A percentile compares a stretch with the other conserved stretches of the same genome.
Conservation (phyloP, 2,888 invertebrate genomes). For the Agonum fuliginosum region DNA sequence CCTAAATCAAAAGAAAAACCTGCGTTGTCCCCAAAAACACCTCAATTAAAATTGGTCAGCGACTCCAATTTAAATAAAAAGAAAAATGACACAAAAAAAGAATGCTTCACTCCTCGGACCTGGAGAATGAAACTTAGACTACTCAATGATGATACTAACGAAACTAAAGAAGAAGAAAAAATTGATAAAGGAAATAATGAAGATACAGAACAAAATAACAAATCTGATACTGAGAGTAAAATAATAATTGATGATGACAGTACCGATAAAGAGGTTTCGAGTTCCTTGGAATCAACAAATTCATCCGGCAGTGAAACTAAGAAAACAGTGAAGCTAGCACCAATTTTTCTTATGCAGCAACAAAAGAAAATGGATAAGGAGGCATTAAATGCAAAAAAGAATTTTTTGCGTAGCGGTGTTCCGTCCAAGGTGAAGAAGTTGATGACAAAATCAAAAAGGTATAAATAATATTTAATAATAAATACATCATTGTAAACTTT, state of each 20-base stretch:
- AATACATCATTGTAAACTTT: neutral
- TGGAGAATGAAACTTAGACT: slow-evolving; percentile 52
- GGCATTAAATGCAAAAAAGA: slow-evolving; percentile 78
- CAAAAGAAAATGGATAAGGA: slow-evolving; percentile 78
- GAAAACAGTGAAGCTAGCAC: slow-evolving; percentile 78
- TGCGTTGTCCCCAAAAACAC: slow-evolving; percentile 17
- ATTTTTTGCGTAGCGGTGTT: slow-evolving; percentile 84
- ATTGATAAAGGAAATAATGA: neutral
- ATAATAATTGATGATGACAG: too few species aligned
- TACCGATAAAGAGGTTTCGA: too few species aligned
- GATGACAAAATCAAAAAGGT: slow-evolving; percentile 72
- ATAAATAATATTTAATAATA: slow-evolving; percentile 28
- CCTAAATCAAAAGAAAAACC: slow-evolving; percentile 66
- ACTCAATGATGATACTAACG: slow-evolving; percentile 24
- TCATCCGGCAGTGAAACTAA: slow-evolving; percentile 60
- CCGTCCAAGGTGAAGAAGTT: slow-evolving; percentile 79
- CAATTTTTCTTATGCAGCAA: slow-evolving; percentile 78
- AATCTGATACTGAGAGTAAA: neutral
- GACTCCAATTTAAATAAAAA: neutral
- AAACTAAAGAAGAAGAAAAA: neutral
- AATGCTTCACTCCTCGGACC: slow-evolving; percentile 25
- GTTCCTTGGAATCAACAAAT: neutral
- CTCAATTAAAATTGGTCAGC: slow-evolving; percentile 28
- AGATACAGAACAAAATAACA: slow-evolving; percentile 3
- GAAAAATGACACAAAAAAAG: slow-evolving; percentile 8